Evolutionary conservation across 2,888 invertebrate species (phyloP), one percentile per base, ranked within the genome.

Genomic region (Scaptomyza polygonia): DNA sequence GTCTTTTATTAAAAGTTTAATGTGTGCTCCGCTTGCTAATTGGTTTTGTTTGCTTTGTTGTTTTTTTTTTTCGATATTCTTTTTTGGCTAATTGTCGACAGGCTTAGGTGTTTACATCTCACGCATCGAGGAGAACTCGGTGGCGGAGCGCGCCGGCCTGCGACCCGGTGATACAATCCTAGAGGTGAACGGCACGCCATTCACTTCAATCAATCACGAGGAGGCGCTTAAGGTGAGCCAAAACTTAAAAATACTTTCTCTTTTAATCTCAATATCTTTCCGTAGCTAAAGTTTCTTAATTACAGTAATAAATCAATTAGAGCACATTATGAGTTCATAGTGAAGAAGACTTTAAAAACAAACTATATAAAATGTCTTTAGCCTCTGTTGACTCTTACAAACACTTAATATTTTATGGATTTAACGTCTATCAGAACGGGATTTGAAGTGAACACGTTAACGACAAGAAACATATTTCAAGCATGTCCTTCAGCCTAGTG

Each of bases 131-230:
- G 97, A 97, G 88, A 96, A 96, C 73, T 97, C 97, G 87, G 96
- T 97, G 81, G 97, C 97, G 75, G 97, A 97, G 92, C 94, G 96
- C 78, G 96, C 96, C 70, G 97, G 97, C 73, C 93, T 97, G 76
- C 94, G 96, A 89, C 96, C 97, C 74, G 98, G 98, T 74, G 98
- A 98, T 93, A 97, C 98, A 91, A 98, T 98, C 91, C 93, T 98
- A 88, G 97, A 97, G 92, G 98, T 98, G 79, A 98, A 98, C 92
- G 98, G 97, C 70, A 96, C 96, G 68, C 97, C 97, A 74, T 98
- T 98, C 92, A 96, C 96, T 59, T 97, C 96, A 89, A 97, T 98
- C 91, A 96, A 96, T 76, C 98, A 98, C 92, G 96, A 97, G 91
- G 97, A 98, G 92, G 98, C 98, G 69, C 95, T 98, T 78, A 97